Evolutionary conservation across 2,113 vertebrate genomes (phyloP).

Genomic region (Meleagris gallopavo): DNA sequence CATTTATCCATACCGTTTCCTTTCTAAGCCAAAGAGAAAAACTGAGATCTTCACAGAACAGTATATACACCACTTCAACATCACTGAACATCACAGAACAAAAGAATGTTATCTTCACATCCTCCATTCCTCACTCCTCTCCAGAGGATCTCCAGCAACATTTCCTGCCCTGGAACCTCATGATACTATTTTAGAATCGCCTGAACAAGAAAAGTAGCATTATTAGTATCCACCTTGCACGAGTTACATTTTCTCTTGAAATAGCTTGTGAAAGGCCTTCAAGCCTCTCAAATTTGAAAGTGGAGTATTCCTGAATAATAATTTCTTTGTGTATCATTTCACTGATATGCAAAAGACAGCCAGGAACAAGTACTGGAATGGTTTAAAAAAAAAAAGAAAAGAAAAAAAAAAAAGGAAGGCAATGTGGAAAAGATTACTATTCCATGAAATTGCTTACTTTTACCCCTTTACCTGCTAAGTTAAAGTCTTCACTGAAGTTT

Average conservation of each 20-base stretch:
- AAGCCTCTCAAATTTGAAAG: neutral
- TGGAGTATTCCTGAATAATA: neutral
- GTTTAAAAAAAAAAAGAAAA: slow-evolving; percentile 7
- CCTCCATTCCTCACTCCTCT: neutral
- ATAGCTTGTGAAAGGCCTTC: neutral
- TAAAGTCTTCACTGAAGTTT: neutral
- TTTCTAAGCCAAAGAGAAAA: neutral
- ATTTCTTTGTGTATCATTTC: neutral
- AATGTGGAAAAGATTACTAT: neutral
- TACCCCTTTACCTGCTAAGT: neutral
- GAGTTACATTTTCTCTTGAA: neutral
- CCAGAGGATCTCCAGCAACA: neutral
- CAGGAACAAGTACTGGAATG: neutral
- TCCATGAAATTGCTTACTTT: neutral
- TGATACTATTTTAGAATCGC: neutral
- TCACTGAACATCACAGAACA: neutral
- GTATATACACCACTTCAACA: neutral
- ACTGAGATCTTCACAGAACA: neutral
- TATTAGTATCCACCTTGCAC: neutral
- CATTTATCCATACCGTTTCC: neutral
- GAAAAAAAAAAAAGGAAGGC: neutral
- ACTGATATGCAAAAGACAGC: neutral
- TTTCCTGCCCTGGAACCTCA: neutral
- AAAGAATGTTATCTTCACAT: neutral
- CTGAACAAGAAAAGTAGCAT: neutral